Base-by-base conservation (phyloP, 2,888 invertebrate species). In the Cephus rjabovi region DNA sequence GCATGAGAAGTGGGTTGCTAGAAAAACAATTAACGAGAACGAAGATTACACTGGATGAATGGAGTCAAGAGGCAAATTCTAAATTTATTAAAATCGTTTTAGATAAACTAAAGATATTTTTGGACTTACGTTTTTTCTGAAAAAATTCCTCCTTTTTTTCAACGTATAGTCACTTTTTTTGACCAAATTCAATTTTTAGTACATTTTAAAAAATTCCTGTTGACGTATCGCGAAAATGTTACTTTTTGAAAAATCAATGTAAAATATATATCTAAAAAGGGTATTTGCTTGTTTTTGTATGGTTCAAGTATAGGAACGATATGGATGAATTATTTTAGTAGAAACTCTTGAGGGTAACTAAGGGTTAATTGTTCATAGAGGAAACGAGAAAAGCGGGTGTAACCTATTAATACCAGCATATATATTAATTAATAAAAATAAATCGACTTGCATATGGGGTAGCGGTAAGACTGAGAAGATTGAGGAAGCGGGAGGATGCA, bases 391-490 rank as follows among this genome's bases (percentile, higher is more conserved):
- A 71, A 31, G 31, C 23, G 40, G 80, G 79, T 56, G 69, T 76
- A 70, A 79, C 79, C 88, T 88, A 87, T 88, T 86, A 88, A 88
- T 87, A 86, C 77, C 82, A 76, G 79, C 56, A 82, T 82, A 83
- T 81, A 83, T 87, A 87, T 88, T 85, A 88, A 88, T 88, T 86
- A 87, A 87, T 88, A 83, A 84, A 86, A 87, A 87, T 87, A 88
- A 88, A 88, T 87, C 84, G 84, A 85, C 79, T 80, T 80, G 81
- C 56, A 56, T 56, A 23, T 40, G 15, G 6, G 40, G 6, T 15
- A 15, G 15, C 9, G 56, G 56, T 56, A 56, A 56, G 56, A 56
- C 56, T 56, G 56, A 23, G 12, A 12, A 23, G 56, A 9, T 15
- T 56, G 23, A 56, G 81, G 83, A 23, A n/a, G 82, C 81, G 81